A percentile compares a stretch with the other conserved stretches of the same genome.
These are phyloP conservation scores for Rhadina sibilatrix DNA, from an alignment of 2,113 vertebrate species.

Conservation along the genomic window DNA sequence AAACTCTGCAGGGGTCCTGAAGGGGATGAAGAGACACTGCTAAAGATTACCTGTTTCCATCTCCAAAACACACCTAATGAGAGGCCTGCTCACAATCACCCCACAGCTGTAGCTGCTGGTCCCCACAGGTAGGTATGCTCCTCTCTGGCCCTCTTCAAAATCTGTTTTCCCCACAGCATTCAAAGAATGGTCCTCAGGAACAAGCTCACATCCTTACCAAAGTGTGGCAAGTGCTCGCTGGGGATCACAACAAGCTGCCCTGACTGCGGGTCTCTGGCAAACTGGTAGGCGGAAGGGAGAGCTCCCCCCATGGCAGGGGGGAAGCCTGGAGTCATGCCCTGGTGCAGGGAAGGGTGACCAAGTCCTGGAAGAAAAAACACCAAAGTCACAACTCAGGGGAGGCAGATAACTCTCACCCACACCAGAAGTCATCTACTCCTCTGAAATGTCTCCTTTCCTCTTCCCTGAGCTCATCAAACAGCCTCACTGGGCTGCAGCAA, in stretches of 20 bases:
- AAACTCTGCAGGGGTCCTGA: background rate
- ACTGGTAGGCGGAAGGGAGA: conserved; percentile 90
- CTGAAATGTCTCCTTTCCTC: background rate
- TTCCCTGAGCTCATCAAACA: background rate
- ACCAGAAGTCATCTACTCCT: fast-evolving
- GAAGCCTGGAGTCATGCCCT: conserved; percentile 88
- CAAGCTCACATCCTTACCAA: conserved; percentile 70
- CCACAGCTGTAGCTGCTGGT: background rate
- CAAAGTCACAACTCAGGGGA: background rate
- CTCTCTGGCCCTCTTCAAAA: background rate
- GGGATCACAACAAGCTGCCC: conserved; percentile 95
- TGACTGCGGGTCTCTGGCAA: conserved; percentile 92
- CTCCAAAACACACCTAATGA: background rate
- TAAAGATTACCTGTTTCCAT: background rate
- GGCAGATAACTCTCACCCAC: background rate
- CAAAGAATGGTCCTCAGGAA: background rate
- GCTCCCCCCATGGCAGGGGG: conserved; percentile 85
- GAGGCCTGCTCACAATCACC: background rate
- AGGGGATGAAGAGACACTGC: background rate
- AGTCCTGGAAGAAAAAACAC: conserved; percentile 76
- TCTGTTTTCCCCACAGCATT: background rate
- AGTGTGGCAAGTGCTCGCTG: conserved; percentile 92
- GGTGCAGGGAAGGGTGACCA: conserved; percentile 88
- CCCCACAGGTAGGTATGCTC: fast-evolving
- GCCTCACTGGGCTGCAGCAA: background rate